A percentile compares a stretch with the other conserved stretches of the same genome.
phyloP scores from a whole-genome alignment of 2,888 invertebrate genomes.

The Tetragonisca angustula region DNA sequence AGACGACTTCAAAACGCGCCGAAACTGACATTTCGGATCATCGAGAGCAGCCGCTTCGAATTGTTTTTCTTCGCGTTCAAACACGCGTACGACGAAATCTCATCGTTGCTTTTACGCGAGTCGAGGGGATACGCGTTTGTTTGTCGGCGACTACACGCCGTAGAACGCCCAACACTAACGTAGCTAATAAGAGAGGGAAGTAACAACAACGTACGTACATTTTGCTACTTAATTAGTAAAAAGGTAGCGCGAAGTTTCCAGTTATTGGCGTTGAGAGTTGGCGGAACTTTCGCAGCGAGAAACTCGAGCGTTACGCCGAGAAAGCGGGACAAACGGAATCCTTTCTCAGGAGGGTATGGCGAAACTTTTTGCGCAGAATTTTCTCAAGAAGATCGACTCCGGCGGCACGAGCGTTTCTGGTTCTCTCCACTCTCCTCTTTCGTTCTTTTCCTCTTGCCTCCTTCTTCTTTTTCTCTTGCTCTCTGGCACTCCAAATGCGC shows the following conservation, averaged over 20 bases:
- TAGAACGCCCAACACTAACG: too few relatives aligned
- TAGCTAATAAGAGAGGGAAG: background rate
- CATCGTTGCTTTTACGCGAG: background rate
- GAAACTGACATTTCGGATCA: background rate
- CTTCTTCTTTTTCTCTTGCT: background rate
- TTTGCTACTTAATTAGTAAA: conserved; percentile 33
- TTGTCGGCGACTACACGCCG: background rate
- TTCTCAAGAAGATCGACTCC: conserved; percentile 18
- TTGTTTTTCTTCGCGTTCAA: too few relatives aligned
- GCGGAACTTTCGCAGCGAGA: conserved; percentile 13
- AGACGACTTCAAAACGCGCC: too few relatives aligned
- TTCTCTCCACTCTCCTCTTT: background rate
- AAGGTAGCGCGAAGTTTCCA: conserved; percentile 3
- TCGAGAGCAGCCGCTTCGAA: background rate
- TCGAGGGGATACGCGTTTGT: background rate
- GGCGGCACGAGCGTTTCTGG: background rate
- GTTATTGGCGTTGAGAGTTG: conserved; percentile 21
- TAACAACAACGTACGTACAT: too few relatives aligned
- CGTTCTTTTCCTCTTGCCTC: background rate
- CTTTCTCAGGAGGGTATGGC: background rate
- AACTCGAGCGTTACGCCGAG: conserved; percentile 15
- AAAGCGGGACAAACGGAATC: background rate
- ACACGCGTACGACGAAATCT: background rate
- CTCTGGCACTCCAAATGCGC: conserved; percentile 13
- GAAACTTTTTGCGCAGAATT: conserved; percentile 30